These are phyloP conservation scores for Diglossa brunneiventris DNA, from an alignment of 2,113 vertebrate species.

Conservation along the genomic window DNA sequence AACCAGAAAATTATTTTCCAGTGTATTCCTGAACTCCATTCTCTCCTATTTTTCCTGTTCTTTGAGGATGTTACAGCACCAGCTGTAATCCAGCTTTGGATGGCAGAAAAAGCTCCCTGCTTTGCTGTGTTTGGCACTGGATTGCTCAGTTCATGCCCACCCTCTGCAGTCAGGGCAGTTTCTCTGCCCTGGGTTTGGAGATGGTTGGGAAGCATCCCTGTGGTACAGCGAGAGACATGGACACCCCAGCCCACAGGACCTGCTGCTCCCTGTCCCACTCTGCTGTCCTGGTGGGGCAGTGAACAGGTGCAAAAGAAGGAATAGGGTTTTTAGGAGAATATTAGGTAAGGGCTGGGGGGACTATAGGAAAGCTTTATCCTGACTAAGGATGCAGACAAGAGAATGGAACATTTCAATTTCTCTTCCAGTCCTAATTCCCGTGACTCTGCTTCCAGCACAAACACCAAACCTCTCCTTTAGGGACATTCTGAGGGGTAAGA, in stretches of 20 bases:
- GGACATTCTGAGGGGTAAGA: neutral
- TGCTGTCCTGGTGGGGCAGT: neutral
- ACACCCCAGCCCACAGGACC: accelerated
- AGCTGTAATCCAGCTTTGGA: neutral
- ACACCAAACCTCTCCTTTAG: neutral
- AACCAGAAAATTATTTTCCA: conserved; percentile 4
- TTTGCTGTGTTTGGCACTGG: neutral
- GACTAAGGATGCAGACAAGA: neutral
- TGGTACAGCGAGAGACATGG: accelerated
- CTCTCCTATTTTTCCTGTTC: neutral
- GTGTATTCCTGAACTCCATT: neutral
- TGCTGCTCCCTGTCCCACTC: neutral
- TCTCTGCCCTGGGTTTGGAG: accelerated
- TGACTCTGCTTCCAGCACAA: neutral
- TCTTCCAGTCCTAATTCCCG: neutral
- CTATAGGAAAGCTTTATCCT: neutral
- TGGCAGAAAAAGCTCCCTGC: neutral
- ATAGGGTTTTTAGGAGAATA: neutral
- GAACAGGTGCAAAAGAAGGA: neutral
- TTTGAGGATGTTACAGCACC: neutral
- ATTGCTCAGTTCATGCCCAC: accelerated
- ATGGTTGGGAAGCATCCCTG: neutral
- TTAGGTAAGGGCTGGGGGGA: neutral
- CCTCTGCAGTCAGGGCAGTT: neutral
- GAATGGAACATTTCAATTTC: neutral